A percentile compares a stretch with the other conserved stretches of the same genome.
Conservation (phyloP, 2,113 vertebrate genomes). For the Trochalopteron elliotii region DNA sequence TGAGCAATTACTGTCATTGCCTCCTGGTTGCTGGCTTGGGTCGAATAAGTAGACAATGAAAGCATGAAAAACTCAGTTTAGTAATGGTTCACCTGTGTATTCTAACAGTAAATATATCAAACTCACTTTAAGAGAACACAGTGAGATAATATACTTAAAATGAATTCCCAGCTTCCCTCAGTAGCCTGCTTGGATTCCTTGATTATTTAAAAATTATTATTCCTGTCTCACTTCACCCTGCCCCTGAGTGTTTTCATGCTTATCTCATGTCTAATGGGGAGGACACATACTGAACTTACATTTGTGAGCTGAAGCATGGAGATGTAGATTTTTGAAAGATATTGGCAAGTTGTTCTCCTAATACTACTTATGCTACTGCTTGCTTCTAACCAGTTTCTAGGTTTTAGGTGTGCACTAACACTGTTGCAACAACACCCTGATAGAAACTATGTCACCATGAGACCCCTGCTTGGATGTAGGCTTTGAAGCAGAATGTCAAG, state of each 20-base stretch:
- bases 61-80: neutral
- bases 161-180: neutral
- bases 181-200: neutral
- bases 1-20: neutral
- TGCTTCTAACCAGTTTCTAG: constrained; percentile 55
- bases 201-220: neutral
- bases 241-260: neutral
- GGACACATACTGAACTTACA: neutral
- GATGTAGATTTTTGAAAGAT: constrained; percentile 45
- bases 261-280: neutral
- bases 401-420: constrained; percentile 40
- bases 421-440: neutral
- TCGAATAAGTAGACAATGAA: neutral
- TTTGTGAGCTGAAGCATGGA: constrained; percentile 12
- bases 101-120: neutral
- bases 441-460: neutral
- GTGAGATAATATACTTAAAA: neutral
- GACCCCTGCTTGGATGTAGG: neutral
- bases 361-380: neutral
- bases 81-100: neutral
- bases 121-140: neutral
- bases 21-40: neutral
- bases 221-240: neutral
- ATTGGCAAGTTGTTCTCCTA: neutral
- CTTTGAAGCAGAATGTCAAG: neutral